phyloP scores from a whole-genome alignment of 2,797 vertebrate genomes.

The Orestias chungarensis region DNA sequence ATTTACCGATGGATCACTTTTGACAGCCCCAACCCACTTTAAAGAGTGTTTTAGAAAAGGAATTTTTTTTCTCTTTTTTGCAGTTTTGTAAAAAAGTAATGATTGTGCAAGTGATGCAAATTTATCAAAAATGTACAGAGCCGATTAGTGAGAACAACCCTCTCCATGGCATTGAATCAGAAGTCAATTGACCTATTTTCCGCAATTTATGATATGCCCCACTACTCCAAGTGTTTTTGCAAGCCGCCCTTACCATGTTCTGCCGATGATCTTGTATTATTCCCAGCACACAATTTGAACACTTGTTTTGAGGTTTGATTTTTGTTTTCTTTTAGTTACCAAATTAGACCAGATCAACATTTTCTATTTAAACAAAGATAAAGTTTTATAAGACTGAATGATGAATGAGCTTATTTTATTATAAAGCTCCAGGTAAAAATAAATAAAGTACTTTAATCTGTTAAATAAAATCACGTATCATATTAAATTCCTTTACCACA shows the following conservation, averaged over 20 bases:
- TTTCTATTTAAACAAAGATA: background rate
- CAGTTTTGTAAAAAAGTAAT: slow-evolving; percentile 11
- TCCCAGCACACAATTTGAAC: too few species aligned
- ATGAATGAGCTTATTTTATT: background rate
- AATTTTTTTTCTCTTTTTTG: background rate
- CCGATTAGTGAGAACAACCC: slow-evolving; percentile 19
- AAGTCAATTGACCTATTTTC: slow-evolving; percentile 42
- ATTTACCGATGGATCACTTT: slow-evolving; percentile 3
- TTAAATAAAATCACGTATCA: background rate
- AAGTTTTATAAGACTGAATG: background rate
- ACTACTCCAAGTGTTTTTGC: slow-evolving; percentile 36
- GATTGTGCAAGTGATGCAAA: slow-evolving; percentile 8
- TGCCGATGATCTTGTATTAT: too few species aligned
- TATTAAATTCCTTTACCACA: background rate
- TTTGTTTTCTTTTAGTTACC: too few species aligned
- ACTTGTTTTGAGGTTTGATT: too few species aligned
- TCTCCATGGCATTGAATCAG: slow-evolving; percentile 20
- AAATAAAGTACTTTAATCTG: background rate
- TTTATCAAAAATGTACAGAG: slow-evolving; percentile 7
- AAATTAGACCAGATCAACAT: too few species aligned
- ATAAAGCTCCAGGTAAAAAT: background rate
- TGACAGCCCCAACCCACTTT: background rate
- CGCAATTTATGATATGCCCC: slow-evolving; percentile 40
- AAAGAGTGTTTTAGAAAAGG: background rate
- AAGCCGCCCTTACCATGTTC: slow-evolving; percentile 44